A percentile compares a stretch with the other conserved stretches of the same genome.
Conservation (phyloP, 2,888 invertebrate genomes). For the Diadegma fenestrale region DNA sequence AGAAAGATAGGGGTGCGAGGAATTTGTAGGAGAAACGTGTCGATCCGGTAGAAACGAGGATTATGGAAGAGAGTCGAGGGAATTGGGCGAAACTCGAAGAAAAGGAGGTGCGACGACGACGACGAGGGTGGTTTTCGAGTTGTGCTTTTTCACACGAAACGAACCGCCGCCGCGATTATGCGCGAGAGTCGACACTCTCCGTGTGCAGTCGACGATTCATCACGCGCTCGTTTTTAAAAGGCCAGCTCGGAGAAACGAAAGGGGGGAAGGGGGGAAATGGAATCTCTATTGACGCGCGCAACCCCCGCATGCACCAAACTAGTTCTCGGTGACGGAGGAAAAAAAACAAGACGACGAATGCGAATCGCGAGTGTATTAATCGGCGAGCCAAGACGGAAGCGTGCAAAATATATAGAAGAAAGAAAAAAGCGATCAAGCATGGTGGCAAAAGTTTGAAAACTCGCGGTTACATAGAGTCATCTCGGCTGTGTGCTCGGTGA, state of each 20-base stretch:
- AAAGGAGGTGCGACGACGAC: conserved; percentile 31
- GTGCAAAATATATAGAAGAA: conserved; percentile 23
- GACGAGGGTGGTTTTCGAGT: conserved; percentile 26
- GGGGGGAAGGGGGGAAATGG: too few species aligned
- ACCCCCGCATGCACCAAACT: too few species aligned
- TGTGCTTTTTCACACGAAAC: conserved; percentile 49
- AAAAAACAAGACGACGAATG: too few species aligned
- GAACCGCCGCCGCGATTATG: conserved; percentile 20
- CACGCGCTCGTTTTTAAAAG: conserved; percentile 5
- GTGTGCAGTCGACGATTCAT: conserved; percentile 33
- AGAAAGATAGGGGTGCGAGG: conserved; percentile 71
- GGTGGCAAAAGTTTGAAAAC: not conserved
- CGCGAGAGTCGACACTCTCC: not conserved
- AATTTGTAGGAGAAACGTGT: conserved; percentile 67
- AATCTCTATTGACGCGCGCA: too few species aligned
- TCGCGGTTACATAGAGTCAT: conserved; percentile 19
- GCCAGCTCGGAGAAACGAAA: not conserved
- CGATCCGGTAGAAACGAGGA: conserved; percentile 66
- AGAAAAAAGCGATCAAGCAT: not conserved
- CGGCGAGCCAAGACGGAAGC: not conserved
- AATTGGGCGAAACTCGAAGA: conserved; percentile 13
- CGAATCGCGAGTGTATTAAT: conserved; percentile 9
- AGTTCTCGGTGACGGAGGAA: not conserved
- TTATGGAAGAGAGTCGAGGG: conserved; percentile 57
- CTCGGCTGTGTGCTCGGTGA: conserved; percentile 69